These are phyloP conservation scores for Hiodon tergisus DNA, from an alignment of 2,113 vertebrate species.

Conservation along the genomic window DNA sequence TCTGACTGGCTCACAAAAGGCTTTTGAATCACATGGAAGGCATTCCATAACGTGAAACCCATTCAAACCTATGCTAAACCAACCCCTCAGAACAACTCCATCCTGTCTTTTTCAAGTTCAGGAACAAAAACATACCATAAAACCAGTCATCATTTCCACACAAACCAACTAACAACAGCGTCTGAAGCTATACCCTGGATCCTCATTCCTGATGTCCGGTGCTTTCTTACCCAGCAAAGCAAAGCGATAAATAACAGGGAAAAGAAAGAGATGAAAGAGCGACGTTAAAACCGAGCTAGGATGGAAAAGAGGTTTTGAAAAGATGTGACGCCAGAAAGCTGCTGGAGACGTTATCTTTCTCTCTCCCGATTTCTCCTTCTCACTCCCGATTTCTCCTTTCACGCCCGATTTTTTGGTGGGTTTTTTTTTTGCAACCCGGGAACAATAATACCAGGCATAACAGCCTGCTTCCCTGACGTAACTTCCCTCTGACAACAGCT, in stretches of 20 bases:
- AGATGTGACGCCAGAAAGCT: conserved; percentile 4
- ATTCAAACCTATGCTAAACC: neutral
- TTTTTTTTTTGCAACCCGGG: conserved; percentile 27
- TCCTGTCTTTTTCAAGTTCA: neutral
- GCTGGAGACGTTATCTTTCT: conserved; percentile 3
- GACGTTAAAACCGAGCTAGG: neutral
- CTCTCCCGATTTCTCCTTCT: neutral
- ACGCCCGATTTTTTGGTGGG: neutral
- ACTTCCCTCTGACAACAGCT: conserved; percentile 42
- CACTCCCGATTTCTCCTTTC: neutral
- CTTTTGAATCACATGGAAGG: neutral
- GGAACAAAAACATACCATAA: conserved; percentile 31
- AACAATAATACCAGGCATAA: conserved; percentile 53
- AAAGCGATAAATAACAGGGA: neutral
- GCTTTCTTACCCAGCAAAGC: conserved; percentile 17
- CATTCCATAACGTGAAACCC: neutral
- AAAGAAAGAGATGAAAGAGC: neutral
- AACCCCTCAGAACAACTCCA: neutral
- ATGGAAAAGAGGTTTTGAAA: neutral
- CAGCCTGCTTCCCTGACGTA: conserved; percentile 43
- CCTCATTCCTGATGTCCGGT: conserved; percentile 32
- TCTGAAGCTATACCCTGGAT: conserved; percentile 18
- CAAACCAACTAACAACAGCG: conserved; percentile 24
- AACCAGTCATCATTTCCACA: conserved; percentile 41
- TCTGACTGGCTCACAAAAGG: too few relatives aligned